Percentiles rank a stretch among this genome's conserved stretches.
Evolutionary conservation across 2,888 invertebrate genomes (phyloP).

Genomic region (Lampropteryx suffumata): DNA sequence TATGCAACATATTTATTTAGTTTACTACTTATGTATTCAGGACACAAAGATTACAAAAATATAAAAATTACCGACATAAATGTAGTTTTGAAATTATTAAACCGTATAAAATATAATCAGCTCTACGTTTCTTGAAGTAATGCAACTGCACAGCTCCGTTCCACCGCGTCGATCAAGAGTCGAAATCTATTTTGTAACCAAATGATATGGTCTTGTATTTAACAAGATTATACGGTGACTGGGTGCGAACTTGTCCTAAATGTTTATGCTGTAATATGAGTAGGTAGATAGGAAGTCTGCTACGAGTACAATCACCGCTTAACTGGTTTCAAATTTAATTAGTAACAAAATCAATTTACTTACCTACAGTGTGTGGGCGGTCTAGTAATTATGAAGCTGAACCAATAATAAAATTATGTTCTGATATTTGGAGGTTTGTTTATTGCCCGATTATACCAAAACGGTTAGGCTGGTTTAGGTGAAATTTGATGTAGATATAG

Average conservation of each 20-base stretch:
- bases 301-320: constrained; percentile 25
- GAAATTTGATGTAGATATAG: no score
- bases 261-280: constrained; percentile 31
- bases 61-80: no score
- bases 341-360: constrained; percentile 44
- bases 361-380: constrained; percentile 17
- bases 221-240: constrained; percentile 36
- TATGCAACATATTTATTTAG: no score
- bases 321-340: constrained; percentile 39
- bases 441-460: no score
- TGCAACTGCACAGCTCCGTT: neutral
- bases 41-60: no score
- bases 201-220: constrained; percentile 8
- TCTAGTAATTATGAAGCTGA: constrained; percentile 10
- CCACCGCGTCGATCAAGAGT: neutral
- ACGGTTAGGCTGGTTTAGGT: no score
- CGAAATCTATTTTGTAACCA: constrained; percentile 13
- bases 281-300: constrained; percentile 36
- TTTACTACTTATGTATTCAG: no score
- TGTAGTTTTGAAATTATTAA: no score
- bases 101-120: neutral
- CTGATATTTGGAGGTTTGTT: no score
- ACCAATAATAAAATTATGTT: neutral
- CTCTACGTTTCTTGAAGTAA: neutral
- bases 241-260: constrained; percentile 43